Evolutionary conservation across 2,888 invertebrate genomes (phyloP).

Genomic region (Chymomyza amoena): DNA sequence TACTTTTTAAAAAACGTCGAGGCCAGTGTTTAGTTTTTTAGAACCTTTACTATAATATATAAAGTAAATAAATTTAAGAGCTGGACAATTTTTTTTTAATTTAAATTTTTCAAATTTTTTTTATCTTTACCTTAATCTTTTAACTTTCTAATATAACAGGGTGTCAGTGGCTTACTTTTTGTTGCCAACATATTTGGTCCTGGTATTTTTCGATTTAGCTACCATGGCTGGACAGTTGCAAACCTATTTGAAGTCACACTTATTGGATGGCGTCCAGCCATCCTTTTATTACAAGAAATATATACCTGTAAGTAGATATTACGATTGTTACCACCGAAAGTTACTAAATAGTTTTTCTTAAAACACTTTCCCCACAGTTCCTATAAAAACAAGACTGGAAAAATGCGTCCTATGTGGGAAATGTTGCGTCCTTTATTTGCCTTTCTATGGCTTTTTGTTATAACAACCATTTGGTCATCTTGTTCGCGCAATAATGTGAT

Average conservation of each 20-base stretch:
- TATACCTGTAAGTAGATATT: constrained; percentile 85
- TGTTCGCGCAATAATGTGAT: constrained; percentile 88
- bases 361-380: constrained; percentile 78
- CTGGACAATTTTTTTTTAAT: too few species aligned
- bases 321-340: too few species aligned
- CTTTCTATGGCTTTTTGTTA: constrained; percentile 83
- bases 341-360: too few species aligned
- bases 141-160: constrained; percentile 72
- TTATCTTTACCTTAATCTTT: too few species aligned
- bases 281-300: constrained; percentile 93
- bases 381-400: constrained; percentile 86
- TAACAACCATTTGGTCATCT: constrained; percentile 87
- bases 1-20: too few species aligned
- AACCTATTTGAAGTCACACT: constrained; percentile 90
- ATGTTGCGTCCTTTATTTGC: constrained; percentile 88
- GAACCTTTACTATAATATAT: too few species aligned
- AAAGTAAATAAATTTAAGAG: too few species aligned
- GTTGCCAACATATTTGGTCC: constrained; percentile 86
- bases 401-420: constrained; percentile 87
- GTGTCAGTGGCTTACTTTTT: constrained; percentile 80
- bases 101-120: too few species aligned
- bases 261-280: constrained; percentile 89
- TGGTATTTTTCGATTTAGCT: constrained; percentile 88
- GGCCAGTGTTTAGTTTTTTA: too few species aligned
- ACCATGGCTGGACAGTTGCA: constrained; percentile 86